Evolutionary conservation across 92 coral and sea anemone species (phyloP), one percentile per base, ranked within the genome.

Genomic region (Meandrina meandrites): DNA sequence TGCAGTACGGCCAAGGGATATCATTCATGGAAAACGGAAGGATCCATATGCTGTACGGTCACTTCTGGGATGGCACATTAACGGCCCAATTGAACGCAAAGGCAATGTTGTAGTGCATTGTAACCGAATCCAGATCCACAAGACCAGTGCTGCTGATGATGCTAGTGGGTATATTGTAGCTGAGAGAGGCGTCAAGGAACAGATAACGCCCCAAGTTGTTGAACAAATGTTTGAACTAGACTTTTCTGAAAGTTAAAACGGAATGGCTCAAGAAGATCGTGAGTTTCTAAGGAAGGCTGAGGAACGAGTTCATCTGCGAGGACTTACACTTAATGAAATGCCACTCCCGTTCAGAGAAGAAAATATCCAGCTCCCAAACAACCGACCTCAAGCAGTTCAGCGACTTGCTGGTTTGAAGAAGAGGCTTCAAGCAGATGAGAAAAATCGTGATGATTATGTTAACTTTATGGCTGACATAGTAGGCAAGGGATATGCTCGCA

Each of bases 41-140:
- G 90, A 85, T 12, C 94, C 90, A 45, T 91, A 91, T 42, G 94
- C 88, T 13, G 86, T 92, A 8, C 86, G 80, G 84, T 89, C 92
- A 76, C 22, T 86, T n/a, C n/a, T n/a, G n/a, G n/a, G n/a, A n/a
- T n/a, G n/a, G n/a, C n/a, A n/a, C n/a, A n/a, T n/a, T n/a, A 57
- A 53, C 89, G n/a, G n/a, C n/a, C n/a, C n/a, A n/a, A n/a, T n/a
- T n/a, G n/a, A n/a, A n/a, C n/a, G n/a, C n/a, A n/a, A n/a, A n/a
- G n/a, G n/a, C n/a, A n/a, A n/a, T n/a, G n/a, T n/a, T n/a, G 94
- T 90, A 89, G 86, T 92, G 92, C 54, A 82, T 24, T 58, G 81
- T 48, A 89, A 89, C 84, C 86, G 92, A 32, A 90, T 92, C 19
- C 92, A 78, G 30, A 62, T 2, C 5, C 70, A 19, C 5, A 62